Conservation (phyloP, 1,140 invertebrate genomes). For the Drosophila jambulina region DNA sequence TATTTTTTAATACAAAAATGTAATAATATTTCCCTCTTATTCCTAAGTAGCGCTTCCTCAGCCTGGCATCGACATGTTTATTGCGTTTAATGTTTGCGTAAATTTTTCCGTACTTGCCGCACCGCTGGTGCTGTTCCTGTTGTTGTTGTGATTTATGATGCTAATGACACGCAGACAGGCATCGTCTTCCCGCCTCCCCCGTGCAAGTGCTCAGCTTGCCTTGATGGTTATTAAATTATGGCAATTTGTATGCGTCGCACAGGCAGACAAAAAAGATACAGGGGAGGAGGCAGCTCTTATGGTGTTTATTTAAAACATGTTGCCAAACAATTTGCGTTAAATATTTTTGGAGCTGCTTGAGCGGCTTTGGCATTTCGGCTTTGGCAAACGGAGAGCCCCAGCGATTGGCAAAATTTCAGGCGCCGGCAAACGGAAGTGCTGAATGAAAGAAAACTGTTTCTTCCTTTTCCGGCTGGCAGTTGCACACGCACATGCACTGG, state of each 20-base stretch:
- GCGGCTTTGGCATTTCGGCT: constrained; percentile 27
- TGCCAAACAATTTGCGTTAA: constrained; percentile 75
- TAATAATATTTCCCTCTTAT: not conserved
- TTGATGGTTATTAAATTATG: constrained; percentile 84
- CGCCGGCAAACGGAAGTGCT: constrained; percentile 65
- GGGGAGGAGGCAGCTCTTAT: constrained; percentile 19
- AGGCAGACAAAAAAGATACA: constrained; percentile 10
- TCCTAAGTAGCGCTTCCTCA: not conserved
- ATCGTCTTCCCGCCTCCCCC: constrained; percentile 28
- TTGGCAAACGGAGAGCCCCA: constrained; percentile 22
- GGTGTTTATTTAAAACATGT: constrained; percentile 81
- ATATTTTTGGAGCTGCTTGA: constrained; percentile 55
- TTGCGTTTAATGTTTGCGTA: constrained; percentile 78
- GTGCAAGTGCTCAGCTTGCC: constrained; percentile 51
- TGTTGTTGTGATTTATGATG: constrained; percentile 82
- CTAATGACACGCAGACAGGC: constrained; percentile 76
- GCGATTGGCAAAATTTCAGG: constrained; percentile 71
- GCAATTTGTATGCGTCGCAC: constrained; percentile 78
- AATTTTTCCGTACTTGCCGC: constrained; percentile 56
- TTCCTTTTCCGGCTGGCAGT: constrained; percentile 78
- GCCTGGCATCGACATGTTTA: constrained; percentile 71
- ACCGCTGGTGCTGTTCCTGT: constrained; percentile 27
- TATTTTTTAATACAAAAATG: not conserved
- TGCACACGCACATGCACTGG: constrained; percentile 19
- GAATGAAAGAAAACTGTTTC: constrained; percentile 80